phyloP scores from a whole-genome alignment of 35 echinoderm and acorn worm genomes.

The Holothuria glaberrima region DNA sequence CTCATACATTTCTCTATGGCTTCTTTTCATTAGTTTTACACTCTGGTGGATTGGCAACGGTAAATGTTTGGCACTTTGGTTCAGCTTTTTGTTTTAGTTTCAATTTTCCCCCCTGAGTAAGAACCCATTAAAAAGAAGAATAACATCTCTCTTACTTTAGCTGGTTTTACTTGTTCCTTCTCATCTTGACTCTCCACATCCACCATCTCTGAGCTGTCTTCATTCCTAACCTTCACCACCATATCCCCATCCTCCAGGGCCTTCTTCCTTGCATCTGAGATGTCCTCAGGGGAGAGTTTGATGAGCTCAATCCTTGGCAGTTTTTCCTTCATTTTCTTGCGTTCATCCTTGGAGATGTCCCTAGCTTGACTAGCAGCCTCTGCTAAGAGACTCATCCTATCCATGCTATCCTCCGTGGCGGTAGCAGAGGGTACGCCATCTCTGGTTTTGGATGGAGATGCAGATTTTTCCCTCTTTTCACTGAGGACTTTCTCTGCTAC shows the following conservation, averaged over 20 bases:
- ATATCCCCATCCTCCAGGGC: slow-evolving; percentile 35
- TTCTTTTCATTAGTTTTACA: too few relatives aligned
- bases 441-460: slow-evolving; percentile 16
- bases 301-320: slow-evolving; percentile 49
- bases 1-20: too few relatives aligned
- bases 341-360: slow-evolving; percentile 18
- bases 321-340: slow-evolving; percentile 39
- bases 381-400: slow-evolving; percentile 24
- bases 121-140: too few relatives aligned
- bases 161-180: background rate
- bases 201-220: slow-evolving; percentile 7
- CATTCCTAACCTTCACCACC: background rate
- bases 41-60: too few relatives aligned
- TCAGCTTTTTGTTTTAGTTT: too few relatives aligned
- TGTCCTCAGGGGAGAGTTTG: slow-evolving; percentile 48
- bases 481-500: background rate
- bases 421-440: background rate
- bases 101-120: too few relatives aligned
- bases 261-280: slow-evolving; percentile 33
- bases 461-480: background rate
- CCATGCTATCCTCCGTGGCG: background rate
- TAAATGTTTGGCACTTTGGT: too few relatives aligned
- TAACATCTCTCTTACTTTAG: background rate
- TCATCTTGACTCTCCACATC: slow-evolving; percentile 40
- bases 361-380: slow-evolving; percentile 14